A percentile compares a stretch with the other conserved stretches of the same genome.
These are phyloP conservation scores for Lycorma delicatula DNA, from an alignment of 1,140 invertebrate genomes.

Conservation along the genomic window DNA sequence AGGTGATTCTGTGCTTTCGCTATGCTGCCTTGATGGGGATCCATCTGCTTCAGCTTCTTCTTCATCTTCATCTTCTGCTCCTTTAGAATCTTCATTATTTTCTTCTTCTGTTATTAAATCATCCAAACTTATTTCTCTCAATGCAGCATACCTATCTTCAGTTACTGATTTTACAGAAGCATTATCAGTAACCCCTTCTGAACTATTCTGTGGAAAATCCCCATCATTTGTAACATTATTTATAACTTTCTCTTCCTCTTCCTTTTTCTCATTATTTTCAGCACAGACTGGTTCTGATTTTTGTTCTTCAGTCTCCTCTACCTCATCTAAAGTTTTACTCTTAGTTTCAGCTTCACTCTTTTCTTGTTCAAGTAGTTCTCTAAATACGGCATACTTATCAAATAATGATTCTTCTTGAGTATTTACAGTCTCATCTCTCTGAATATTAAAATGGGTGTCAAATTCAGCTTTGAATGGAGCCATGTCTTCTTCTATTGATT, in stretches of 20 bases:
- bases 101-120: slow-evolving; percentile 37
- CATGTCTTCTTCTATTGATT: slow-evolving; percentile 28
- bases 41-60: slow-evolving; percentile 26
- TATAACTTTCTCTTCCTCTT: slow-evolving; percentile 24
- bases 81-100: slow-evolving; percentile 24
- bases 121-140: slow-evolving; percentile 56
- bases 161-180: neutral
- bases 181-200: slow-evolving; percentile 39
- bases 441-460: slow-evolving; percentile 53
- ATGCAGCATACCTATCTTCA: slow-evolving; percentile 57
- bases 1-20: slow-evolving; percentile 31
- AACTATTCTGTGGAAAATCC: slow-evolving; percentile 26
- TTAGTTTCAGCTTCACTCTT: slow-evolving; percentile 28
- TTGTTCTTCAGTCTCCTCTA: slow-evolving; percentile 36
- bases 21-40: slow-evolving; percentile 27
- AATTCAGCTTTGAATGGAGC: slow-evolving; percentile 48
- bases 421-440: slow-evolving; percentile 21
- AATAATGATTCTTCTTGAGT: slow-evolving; percentile 37
- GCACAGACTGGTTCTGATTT: slow-evolving; percentile 11
- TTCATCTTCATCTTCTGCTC: slow-evolving; percentile 19
- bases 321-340: slow-evolving; percentile 28
- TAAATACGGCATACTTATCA: slow-evolving; percentile 76
- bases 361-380: slow-evolving; percentile 69
- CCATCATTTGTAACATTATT: slow-evolving; percentile 15
- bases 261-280: slow-evolving; percentile 24